Evolutionary conservation across 2,888 invertebrate species (phyloP), one percentile per base, ranked within the genome.

Genomic region (Brachynemurus nebulosus): DNA sequence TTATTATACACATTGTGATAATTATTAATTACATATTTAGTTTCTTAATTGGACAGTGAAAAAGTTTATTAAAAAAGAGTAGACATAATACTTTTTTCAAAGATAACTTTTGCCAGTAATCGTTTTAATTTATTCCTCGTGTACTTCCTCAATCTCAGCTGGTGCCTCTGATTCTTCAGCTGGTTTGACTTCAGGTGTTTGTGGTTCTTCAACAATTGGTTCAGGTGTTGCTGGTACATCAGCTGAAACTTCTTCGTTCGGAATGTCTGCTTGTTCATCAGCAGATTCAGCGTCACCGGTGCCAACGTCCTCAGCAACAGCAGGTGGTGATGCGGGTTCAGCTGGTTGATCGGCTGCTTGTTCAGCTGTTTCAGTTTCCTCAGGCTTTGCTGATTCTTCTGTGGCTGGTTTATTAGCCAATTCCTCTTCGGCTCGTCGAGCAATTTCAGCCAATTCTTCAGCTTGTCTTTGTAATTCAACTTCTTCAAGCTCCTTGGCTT

Each of bases 341-440:
- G 55, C 42, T 42, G 19, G 42, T 17, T 55, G 59, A 25, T 51
- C 56, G 55, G 80, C 80, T 1, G 77, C 77, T 54, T 80, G 60
- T 62, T 80, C 80, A 38, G 76, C 78, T n/a, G n/a, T n/a, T n/a
- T n/a, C n/a, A n/a, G n/a, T n/a, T n/a, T n/a, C n/a, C 49, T 80
- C 80, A 70, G 76, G 63, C 51, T 62, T 58, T 50, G 65, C 64
- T 23, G 63, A 49, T 54, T 65, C 64, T 55, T 65, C 64, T 50
- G 64, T 65, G 11, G 65, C 65, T 60, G 80, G 80, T 55, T 79
- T 67, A 40, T 78, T 80, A 50, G 80, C 68, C 18, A 71, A 69
- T 54, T 76, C 76, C 55, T 76, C 76, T 55, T 74, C 71, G 1
- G 75, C 76, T 54, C 75, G 72, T 53, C 68, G 69, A 45, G 75